Conservation (phyloP, 92 coral and sea anemone genomes). For the Muricea muricata region DNA sequence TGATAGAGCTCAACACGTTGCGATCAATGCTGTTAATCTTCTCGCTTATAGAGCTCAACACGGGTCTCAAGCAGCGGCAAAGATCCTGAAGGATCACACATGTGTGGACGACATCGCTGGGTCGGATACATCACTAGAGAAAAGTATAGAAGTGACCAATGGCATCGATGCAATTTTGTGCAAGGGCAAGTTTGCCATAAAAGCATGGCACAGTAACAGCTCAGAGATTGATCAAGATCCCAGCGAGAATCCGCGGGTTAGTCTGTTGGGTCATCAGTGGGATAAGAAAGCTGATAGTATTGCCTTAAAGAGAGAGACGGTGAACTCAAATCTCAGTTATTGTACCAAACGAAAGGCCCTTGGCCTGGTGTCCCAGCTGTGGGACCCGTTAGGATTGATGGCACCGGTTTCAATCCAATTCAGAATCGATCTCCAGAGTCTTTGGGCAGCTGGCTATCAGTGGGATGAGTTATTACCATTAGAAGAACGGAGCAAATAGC, state of each 20-base stretch:
- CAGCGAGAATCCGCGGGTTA: background rate
- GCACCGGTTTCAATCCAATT: slow-evolving; percentile 42
- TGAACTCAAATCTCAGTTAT: background rate
- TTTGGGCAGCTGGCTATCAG: slow-evolving; percentile 16
- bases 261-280: slow-evolving; percentile 1
- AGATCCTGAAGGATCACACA: background rate
- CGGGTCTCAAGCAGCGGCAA: background rate
- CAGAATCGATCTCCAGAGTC: slow-evolving; percentile 40
- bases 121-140: background rate
- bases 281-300: background rate
- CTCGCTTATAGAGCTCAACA: no score
- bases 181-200: slow-evolving; percentile 6
- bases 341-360: slow-evolving; percentile 8
- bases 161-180: background rate
- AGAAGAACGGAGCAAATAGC: background rate
- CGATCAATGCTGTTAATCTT: no score
- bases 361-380: slow-evolving; percentile 9
- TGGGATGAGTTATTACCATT: background rate
- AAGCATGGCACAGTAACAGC: background rate
- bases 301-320: background rate
- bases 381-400: slow-evolving; percentile 56
- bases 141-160: background rate
- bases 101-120: slow-evolving; percentile 3
- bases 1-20: no score
- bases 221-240: background rate